Base-by-base conservation (phyloP, 2,113 vertebrate genomes). In the Tautogolabrus adspersus region DNA sequence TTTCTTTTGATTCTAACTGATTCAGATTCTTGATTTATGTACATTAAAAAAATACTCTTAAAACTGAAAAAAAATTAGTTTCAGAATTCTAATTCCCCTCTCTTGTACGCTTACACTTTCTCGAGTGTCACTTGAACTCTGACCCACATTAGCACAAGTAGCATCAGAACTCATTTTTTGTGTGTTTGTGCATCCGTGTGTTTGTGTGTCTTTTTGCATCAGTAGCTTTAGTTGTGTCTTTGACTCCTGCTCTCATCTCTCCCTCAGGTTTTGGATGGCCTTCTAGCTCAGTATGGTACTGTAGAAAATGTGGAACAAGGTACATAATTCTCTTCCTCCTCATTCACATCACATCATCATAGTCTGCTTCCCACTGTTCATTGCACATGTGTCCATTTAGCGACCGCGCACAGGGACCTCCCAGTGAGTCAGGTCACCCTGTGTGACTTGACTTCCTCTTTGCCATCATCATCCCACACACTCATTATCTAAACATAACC, bases 221-320 rank as follows among this genome's bases (percentile, higher is more conserved):
- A 60, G 19, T 34, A 34, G 22, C 7, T 1, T 1, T 68, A 26
- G 26, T 42, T 57, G 54, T 23, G n/a, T 74, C 42, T 79, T 23
- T 81, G 37, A 74, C 61, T 66, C 34, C 12, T 5, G 5, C 46
- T 69, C 18, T 78, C 55, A 42, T 86, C 85, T 85, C 89, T 77
- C 42, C 89, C 76, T 38, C 89, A 98, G 97, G 97, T 96, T 70
- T 93, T 98, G 88, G 97, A 98, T 65, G 93, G 96, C 83, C 96
- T 98, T 77, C 93, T 98, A 90, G 97, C 97, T 90, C 95, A 97
- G 87, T 94, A 95, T 55, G 97, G 97, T 78, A 96, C 95, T 0
- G 97, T 98, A 87, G 97, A 98, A 87, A 97, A 96, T 0, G 96
- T 97, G 91, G 97, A 98, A 89, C 96, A 98, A 97, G 97, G 97